Base-by-base conservation (phyloP, 53 echinoderm and acorn worm genomes). In the Patiria pectinifera region DNA sequence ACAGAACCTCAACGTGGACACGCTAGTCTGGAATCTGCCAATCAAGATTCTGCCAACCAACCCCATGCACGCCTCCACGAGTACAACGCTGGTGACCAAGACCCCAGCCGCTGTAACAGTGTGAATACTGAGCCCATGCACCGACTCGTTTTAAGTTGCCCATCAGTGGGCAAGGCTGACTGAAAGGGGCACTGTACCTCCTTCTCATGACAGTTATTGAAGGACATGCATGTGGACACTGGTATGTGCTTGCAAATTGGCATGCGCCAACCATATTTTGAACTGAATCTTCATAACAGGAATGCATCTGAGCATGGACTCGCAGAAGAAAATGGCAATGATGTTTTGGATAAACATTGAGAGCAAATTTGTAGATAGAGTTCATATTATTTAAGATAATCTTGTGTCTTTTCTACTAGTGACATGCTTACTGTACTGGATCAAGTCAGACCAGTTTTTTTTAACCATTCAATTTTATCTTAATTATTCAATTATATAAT, bases 21-120 rank as follows among this genome's bases (percentile, higher is more conserved):
- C 97, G 2, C 87, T 99, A 11, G 99, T 99, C n/a, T 99, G 99
- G 99, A 96, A 99, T 45, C 92, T 99, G 1, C 99, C 99, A 3
- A 97, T 99, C 59, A 99, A 99, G 90, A 99, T 99, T 74, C 77
- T 99, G 48, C 99, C 99, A 13, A 96, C 96, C 59, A 99, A 99
- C 75, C 99, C 99, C 18, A 58, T 99, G 45, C 96, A 99, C 49
- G 99, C 97, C 24, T 90, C 90, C 62, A 94, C 97, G 3, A 95
- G 95, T 93, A 96, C 92, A 48, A 89, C 97, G 0, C 35, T 94
- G 1, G 91, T 93, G 86, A 81, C 90, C 8, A 96, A 95, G 16
- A 89, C 96, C 13, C 93, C 92, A 25, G 89, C 62, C 8, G 21
- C 93, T 5, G 74, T 97, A 0, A 90, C 94, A 3, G 94, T 96